phyloP scores from a whole-genome alignment of 92 coral and sea anemone species.

The Micromussa lordhowensis region DNA sequence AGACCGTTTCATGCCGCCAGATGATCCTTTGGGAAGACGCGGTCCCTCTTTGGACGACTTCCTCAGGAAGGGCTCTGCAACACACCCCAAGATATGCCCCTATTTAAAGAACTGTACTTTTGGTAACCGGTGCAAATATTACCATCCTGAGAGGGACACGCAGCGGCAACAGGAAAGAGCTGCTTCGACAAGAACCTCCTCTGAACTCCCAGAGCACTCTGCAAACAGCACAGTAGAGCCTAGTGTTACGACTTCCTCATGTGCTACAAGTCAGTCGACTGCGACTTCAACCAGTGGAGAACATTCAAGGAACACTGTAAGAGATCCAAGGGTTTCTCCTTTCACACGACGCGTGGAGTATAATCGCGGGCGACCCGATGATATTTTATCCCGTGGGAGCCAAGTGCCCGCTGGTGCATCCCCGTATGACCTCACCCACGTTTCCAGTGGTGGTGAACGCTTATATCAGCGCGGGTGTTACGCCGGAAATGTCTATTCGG shows the following conservation, averaged over 20 bases:
- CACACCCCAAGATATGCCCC: constrained; percentile 89
- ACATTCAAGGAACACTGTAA: not conserved
- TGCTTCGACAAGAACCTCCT: not conserved
- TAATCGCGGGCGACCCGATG: not conserved
- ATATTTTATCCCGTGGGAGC: constrained; percentile 27
- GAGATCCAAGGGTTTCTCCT: constrained; percentile 25
- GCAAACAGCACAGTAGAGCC: constrained; percentile 4
- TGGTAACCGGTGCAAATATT: constrained; percentile 87
- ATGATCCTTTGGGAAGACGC: constrained; percentile 92
- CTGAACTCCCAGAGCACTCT: constrained; percentile 15
- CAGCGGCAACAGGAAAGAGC: constrained; percentile 46
- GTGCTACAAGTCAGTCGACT: constrained; percentile 4
- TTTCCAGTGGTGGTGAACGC: not conserved
- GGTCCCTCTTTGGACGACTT: constrained; percentile 94
- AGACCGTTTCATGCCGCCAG: constrained; percentile 91
- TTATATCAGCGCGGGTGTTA: not conserved
- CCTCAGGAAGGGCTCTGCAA: constrained; percentile 80
- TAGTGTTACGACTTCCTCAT: not conserved
- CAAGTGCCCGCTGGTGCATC: not conserved
- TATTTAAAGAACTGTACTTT: constrained; percentile 88
- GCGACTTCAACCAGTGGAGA: not conserved
- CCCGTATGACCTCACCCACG: not conserved
- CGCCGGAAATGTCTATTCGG: constrained; percentile 30
- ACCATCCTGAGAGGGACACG: constrained; percentile 93
- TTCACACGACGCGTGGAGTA: not conserved